Base-by-base conservation (phyloP, 92 coral and sea anemone genomes). In the Hydrozoanthus gracilis region DNA sequence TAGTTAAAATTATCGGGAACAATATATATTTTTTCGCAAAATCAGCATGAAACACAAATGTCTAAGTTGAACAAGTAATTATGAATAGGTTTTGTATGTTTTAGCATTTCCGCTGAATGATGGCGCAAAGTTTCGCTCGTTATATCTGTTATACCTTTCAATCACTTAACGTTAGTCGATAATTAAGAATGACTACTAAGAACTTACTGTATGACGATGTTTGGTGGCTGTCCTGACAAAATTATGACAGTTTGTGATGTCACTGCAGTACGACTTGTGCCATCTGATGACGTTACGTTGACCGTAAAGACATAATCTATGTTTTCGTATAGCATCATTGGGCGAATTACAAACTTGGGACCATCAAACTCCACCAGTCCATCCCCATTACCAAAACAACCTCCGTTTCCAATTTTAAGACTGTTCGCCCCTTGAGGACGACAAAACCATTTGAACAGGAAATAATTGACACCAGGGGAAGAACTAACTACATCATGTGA, bases 321-420 rank as follows among this genome's bases (percentile, higher is more conserved):
- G 4, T 86, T 51, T 79, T 93, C 98, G 12, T 86, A 87, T 50
- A 96, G 98, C 35, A 86, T 86, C 82, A 58, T 89, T 47, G 88
- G 83, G 18, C 94, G 92, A 49, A 96, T 49, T 17, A 35, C 45
- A 69, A 88, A 92, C 58, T 68, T 84, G 16, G 87, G 71, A 17
- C 88, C 90, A 6, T 84, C 83, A 64, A 71, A 84, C 69, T 91
- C 94, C 45, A 88, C 87, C 16, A 86, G 64, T 12, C 62, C 78
- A n/a, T 87, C 84, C 15, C 98, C 98, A 16, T 69, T 91, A 14
- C 99, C 99, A 87, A 96, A 96, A 71, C 99, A 96, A 44, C 98
- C 99, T n/a, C 95, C 88, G 39, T 83, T 54, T 16, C 84, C 88
- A 44, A 84, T 78, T 1, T 16, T 20, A 11, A 8, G 48, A 9